Conservation (phyloP, 2,888 invertebrate species). For the Rhopalosiphum nymphaeae region DNA sequence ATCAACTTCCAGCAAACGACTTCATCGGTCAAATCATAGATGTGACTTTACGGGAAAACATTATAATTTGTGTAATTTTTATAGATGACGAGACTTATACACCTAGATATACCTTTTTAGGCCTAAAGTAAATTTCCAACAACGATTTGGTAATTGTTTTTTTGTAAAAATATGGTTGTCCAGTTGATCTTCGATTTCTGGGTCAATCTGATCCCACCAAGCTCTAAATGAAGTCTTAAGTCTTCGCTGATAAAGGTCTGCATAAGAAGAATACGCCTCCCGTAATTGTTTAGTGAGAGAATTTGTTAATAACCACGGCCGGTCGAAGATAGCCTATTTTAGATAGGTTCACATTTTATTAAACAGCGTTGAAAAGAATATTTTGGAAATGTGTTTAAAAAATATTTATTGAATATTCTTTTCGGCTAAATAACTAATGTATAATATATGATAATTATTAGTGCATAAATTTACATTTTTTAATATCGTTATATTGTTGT, state of each 20-base stretch:
- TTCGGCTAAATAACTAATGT: neutral
- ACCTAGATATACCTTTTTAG: neutral
- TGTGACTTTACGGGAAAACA: neutral
- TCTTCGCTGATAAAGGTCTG: neutral
- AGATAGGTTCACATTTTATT: neutral
- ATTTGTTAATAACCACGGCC: constrained; percentile 15
- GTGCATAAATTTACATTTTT: constrained; percentile 33
- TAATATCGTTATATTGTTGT: neutral
- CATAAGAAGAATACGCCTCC: neutral
- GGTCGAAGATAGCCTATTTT: neutral
- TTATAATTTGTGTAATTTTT: neutral
- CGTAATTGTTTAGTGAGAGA: neutral
- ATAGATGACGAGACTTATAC: neutral
- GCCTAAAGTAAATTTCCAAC: neutral
- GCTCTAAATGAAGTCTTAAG: neutral
- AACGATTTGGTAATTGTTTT: neutral
- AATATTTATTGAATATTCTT: neutral
- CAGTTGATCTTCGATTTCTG: neutral
- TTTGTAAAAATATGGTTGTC: neutral
- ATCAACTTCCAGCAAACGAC: neutral
- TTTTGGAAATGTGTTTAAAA: neutral
- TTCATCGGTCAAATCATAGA: neutral
- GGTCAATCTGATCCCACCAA: constrained; percentile 7
- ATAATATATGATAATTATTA: neutral
- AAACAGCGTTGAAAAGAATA: neutral